phyloP scores from a whole-genome alignment of 2,113 vertebrate species.

The Ammospiza caudacuta region DNA sequence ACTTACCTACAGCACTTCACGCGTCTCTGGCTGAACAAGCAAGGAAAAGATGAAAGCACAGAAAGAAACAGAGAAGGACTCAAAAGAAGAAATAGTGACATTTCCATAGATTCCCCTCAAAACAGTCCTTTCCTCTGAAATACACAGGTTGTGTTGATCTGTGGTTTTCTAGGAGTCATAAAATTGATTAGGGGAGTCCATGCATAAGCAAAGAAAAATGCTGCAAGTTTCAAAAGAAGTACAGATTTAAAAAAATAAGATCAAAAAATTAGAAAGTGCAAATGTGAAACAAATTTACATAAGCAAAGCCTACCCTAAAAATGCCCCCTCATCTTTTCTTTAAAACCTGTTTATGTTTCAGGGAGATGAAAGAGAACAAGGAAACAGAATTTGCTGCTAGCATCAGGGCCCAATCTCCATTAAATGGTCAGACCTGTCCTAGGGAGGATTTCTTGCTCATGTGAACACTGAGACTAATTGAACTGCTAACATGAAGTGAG shows the following conservation, averaged over 20 bases:
- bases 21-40: neutral
- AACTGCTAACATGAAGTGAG: neutral
- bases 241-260: accelerated
- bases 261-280: neutral
- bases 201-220: neutral
- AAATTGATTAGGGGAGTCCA: neutral
- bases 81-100: neutral
- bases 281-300: neutral
- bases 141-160: neutral
- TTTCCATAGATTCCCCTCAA: neutral
- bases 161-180: neutral
- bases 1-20: neutral
- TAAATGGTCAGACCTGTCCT: neutral
- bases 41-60: neutral
- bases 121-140: neutral
- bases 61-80: neutral
- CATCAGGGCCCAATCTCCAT: neutral
- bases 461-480: neutral
- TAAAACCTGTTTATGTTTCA: neutral
- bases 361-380: neutral
- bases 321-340: neutral
- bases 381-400: neutral
- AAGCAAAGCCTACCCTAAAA: neutral
- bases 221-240: neutral
- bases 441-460: neutral